Evolutionary conservation across 2,113 vertebrate species (phyloP).

Genomic region (Sterrhoptilus dennistouni): DNA sequence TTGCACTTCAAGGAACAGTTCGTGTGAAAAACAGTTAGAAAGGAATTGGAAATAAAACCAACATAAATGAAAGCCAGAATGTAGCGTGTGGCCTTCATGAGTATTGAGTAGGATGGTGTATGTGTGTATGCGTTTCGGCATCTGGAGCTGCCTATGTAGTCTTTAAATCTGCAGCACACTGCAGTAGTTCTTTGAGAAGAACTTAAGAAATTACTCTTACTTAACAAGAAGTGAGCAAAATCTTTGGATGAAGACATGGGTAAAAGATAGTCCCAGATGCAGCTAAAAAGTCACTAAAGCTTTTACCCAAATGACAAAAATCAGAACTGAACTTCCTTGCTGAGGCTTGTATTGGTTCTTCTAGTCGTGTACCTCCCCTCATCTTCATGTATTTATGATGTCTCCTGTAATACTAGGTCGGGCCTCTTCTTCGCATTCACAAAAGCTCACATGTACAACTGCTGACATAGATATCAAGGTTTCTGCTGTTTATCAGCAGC

Average conservation of each 20-base stretch:
- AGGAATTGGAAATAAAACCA: background rate
- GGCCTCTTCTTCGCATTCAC: background rate
- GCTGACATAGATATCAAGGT: background rate
- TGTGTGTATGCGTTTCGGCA: background rate
- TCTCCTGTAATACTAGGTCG: background rate
- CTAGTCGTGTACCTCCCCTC: background rate
- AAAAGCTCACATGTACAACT: background rate
- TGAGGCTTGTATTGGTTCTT: background rate
- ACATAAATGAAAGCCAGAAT: background rate
- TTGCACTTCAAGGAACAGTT: background rate
- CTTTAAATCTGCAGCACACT: background rate
- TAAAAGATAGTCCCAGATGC: background rate
- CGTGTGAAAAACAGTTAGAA: background rate
- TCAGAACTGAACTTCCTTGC: background rate
- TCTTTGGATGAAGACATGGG: background rate
- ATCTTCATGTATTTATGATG: background rate
- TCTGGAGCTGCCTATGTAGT: background rate
- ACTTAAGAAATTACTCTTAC: background rate
- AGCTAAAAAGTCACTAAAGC: background rate
- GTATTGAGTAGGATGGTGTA: background rate
- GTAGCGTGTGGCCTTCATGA: background rate
- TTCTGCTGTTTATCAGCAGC: constrained; percentile 3
- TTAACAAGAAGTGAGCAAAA: background rate
- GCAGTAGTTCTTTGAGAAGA: background rate
- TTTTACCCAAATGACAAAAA: background rate